Base-by-base conservation (phyloP, 2,888 invertebrate species). In the Camptogramma bilineatum region DNA sequence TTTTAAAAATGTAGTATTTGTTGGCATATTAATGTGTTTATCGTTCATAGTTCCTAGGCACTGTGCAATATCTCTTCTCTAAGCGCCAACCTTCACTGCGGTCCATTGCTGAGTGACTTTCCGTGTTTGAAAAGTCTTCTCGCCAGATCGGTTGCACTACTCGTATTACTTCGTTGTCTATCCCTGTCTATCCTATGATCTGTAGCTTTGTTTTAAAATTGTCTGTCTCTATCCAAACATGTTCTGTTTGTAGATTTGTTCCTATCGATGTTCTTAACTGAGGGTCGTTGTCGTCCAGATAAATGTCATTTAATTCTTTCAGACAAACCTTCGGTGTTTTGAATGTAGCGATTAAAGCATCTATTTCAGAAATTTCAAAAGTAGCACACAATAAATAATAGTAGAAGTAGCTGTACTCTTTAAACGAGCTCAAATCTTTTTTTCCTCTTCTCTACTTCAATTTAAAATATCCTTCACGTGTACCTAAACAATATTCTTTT, bases 41-140 rank as follows among this genome's bases (percentile, higher is more conserved):
- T 28, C 28, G 28, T 28, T 39, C 17, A 16, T 44, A 17, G 16
- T 42, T 42, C 8, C 16, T 42, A 44, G 1, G 4, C 47, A n/a
- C n/a, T 42, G 21, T 52, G 10, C 10, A 16, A 1, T 18, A 52
- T 56, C 48, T 19, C 7, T n/a, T n/a, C 56, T 50, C 52, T 31
- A 19, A 42, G 47, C 19, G 46, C 28, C 47, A 42, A 21, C 18
- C 47, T 28, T n/a, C 57, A 42, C 50, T 62, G 65, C 34, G 65
- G 62, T 52, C 54, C 34, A 55, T 17, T 47, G 59, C 64, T 71
- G 64, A 71, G 71, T 68, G 71, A 58, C 55, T 68, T 69, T 64
- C 28, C 71, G 47, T 69, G 68, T 71, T 59, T 48, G 64, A 60
- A 64, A 62, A 24, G 48, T 56, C 50, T 48, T 16, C 39, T 34